Conservation (phyloP, 2,888 invertebrate genomes). For the Cancer borealis region DNA sequence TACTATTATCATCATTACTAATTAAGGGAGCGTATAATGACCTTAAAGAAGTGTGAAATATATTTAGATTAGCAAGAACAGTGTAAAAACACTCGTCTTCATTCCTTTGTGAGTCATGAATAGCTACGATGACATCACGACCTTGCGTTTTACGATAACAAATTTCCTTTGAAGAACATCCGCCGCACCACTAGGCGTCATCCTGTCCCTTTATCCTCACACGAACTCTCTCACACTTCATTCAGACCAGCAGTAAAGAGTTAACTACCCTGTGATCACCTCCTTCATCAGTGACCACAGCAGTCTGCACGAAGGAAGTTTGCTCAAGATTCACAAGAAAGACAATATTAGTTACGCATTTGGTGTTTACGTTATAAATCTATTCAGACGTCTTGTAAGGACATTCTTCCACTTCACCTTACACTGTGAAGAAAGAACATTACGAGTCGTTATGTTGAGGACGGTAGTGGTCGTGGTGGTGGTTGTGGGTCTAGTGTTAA, state of each 20-base stretch:
- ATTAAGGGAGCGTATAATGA: no score
- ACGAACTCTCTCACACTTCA: background rate
- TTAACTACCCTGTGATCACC: background rate
- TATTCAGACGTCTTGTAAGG: background rate
- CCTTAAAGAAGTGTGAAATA: no score
- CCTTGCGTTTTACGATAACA: background rate
- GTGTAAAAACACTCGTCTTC: no score
- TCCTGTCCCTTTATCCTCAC: background rate
- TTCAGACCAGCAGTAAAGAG: background rate
- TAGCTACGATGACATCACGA: background rate
- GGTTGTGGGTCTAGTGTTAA: background rate
- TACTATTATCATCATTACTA: no score
- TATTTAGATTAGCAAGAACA: no score
- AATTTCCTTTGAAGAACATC: background rate
- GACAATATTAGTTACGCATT: no score
- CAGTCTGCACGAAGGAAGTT: no score
- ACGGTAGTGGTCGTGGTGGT: background rate
- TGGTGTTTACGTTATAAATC: no score
- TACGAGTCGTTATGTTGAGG: background rate
- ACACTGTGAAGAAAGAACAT: background rate
- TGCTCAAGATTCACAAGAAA: background rate
- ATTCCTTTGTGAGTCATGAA: background rate
- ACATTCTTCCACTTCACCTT: background rate
- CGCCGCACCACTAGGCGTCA: background rate
- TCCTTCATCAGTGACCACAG: background rate